Evolutionary conservation across 1,140 invertebrate species (phyloP).

Genomic region (Aphaenogaster floridana): DNA sequence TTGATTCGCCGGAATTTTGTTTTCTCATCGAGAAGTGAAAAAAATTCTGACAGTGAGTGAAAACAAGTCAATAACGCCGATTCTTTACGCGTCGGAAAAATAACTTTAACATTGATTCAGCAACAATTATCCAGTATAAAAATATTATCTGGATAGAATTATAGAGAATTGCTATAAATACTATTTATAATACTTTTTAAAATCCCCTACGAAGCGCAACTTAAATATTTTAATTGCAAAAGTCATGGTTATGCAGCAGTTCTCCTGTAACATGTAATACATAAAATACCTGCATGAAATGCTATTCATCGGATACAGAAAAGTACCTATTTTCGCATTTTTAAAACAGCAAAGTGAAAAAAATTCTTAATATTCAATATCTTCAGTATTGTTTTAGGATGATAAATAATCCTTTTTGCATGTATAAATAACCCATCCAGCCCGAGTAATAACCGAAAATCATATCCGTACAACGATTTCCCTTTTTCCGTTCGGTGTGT

Average conservation of each 20-base stretch:
- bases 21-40: not conserved
- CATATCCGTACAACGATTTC: not conserved
- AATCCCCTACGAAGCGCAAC: not conserved
- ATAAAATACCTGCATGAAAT: not conserved
- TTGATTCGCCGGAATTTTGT: conserved; percentile 4
- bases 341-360: not conserved
- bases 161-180: conserved; percentile 3
- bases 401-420: conserved; percentile 12
- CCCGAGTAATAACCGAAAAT: not conserved
- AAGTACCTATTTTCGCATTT: not conserved
- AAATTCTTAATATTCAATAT: not conserved
- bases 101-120: not conserved
- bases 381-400: not conserved
- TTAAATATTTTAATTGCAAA: not conserved
- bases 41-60: not conserved
- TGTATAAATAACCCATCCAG: not conserved
- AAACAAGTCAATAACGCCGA: not conserved
- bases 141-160: not conserved
- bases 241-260: not conserved
- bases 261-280: not conserved
- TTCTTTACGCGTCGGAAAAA: not conserved
- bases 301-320: not conserved
- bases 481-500: not conserved
- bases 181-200: not conserved
- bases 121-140: not conserved